Evolutionary conservation across 37 sponge, comb jelly and placozoan species (phyloP), one percentile per base, ranked within the genome.

Genomic region (Agelas oroides): DNA sequence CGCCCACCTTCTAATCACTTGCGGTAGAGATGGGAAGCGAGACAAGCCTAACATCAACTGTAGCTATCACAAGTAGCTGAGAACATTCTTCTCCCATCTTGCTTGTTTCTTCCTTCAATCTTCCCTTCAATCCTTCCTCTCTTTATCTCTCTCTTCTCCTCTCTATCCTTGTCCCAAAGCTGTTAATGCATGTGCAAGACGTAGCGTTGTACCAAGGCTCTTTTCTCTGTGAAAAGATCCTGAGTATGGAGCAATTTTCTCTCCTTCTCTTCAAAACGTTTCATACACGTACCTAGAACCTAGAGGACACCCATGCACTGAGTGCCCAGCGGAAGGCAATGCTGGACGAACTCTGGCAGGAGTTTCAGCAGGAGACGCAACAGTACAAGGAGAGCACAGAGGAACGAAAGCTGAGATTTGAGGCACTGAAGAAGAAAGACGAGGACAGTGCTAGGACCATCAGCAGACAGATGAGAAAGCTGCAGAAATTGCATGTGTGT

Each of bases 221-320:
- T n/a, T n/a, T n/a, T n/a, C n/a, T n/a, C n/a, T n/a, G n/a, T n/a
- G n/a, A n/a, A n/a, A n/a, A n/a, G n/a, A n/a, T n/a, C n/a, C n/a
- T n/a, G n/a, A n/a, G n/a, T n/a, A n/a, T n/a, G n/a, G n/a, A n/a
- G n/a, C n/a, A n/a, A n/a, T n/a, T n/a, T n/a, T n/a, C n/a, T n/a
- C n/a, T n/a, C n/a, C n/a, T n/a, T n/a, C 70, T 23, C 14, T 34
- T 77, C 6, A 13, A 36, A 23, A 8, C 34, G 31, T 35, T 15
- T 11, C 15, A 23, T 31, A 46, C 12, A 28, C 14, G 16, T 58
- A 13, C 15, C 18, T 76, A 97, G 98, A 88, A 96, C 75, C 65
- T 98, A 32, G 99, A 98, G 53, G 97, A 96, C 41, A 94, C 86
- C 2, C 99, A 98, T 72, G 93, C 99, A 0, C 82, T 98, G 60